phyloP scores from a whole-genome alignment of 2,113 vertebrate species.

The Hippocampus comes region DNA sequence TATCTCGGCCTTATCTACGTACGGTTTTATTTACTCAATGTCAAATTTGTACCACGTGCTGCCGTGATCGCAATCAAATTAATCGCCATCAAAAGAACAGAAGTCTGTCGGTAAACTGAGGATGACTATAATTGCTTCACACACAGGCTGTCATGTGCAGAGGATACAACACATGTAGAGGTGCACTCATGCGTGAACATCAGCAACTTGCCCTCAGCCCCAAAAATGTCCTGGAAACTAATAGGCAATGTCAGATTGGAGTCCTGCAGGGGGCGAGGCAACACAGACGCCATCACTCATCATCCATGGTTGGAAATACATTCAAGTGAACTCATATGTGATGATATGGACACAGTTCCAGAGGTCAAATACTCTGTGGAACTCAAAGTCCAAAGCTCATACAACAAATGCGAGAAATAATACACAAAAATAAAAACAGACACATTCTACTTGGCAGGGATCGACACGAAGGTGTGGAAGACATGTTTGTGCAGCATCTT shows the following conservation, averaged over 20 bases:
- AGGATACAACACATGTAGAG: neutral
- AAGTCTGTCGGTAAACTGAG: neutral
- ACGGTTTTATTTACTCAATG: too few relatives aligned
- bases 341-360: neutral
- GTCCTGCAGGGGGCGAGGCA: conserved; percentile 24
- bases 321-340: neutral
- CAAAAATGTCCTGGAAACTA: conserved; percentile 37
- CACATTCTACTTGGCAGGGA: neutral
- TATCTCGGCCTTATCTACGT: too few relatives aligned
- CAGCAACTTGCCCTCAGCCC: conserved; percentile 8
- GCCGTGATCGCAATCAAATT: too few relatives aligned
- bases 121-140: neutral
- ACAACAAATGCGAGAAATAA: neutral
- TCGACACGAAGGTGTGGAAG: neutral
- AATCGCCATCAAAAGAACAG: neutral
- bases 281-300: conserved; percentile 27
- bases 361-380: neutral
- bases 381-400: neutral
- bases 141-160: neutral
- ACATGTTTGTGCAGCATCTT: neutral
- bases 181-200: conserved; percentile 25
- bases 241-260: conserved; percentile 29
- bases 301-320: conserved; percentile 8
- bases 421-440: neutral
- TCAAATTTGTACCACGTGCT: too few relatives aligned